A percentile compares a stretch with the other conserved stretches of the same genome.
phyloP scores from a whole-genome alignment of 2,113 vertebrate genomes.

The Aythya baeri region DNA sequence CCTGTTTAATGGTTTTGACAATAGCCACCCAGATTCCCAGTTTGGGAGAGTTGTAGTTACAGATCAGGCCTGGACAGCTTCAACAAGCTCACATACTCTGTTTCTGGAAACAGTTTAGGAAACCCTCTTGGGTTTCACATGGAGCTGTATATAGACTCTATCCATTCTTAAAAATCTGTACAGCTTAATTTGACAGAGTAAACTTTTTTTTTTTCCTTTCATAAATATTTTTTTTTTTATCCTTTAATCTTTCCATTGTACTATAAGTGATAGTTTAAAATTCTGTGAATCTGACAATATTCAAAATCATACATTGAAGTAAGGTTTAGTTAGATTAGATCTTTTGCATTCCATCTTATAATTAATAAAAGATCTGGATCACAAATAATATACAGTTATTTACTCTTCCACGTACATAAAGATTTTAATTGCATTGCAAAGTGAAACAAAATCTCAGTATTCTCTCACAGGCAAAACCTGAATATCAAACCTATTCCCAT shows the following conservation, averaged over 20 bases:
- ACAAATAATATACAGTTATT: background rate
- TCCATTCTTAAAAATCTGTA: background rate
- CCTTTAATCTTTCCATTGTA: background rate
- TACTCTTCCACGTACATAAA: background rate
- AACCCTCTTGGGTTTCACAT: slow-evolving; percentile 37
- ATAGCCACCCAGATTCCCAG: background rate
- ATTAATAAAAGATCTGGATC: background rate
- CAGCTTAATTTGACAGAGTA: background rate
- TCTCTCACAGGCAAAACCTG: background rate
- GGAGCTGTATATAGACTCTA: background rate
- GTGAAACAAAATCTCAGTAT: background rate
- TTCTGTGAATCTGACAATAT: background rate
- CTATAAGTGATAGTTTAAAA: background rate
- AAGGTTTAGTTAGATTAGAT: background rate
- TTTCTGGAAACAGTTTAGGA: background rate
- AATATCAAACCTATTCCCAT: background rate
- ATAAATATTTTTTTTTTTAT: background rate
- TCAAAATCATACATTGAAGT: background rate
- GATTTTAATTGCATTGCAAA: slow-evolving; percentile 11
- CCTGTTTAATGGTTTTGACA: slow-evolving; percentile 39
- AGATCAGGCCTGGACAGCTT: slow-evolving; percentile 22
- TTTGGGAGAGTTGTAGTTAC: slow-evolving; percentile 25
- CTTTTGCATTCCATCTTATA: background rate
- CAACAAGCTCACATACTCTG: slow-evolving; percentile 20
- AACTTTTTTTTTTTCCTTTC: background rate